Evolutionary conservation across 2,113 vertebrate species (phyloP), one percentile per base, ranked within the genome.

Genomic region (Euleptes europaea): DNA sequence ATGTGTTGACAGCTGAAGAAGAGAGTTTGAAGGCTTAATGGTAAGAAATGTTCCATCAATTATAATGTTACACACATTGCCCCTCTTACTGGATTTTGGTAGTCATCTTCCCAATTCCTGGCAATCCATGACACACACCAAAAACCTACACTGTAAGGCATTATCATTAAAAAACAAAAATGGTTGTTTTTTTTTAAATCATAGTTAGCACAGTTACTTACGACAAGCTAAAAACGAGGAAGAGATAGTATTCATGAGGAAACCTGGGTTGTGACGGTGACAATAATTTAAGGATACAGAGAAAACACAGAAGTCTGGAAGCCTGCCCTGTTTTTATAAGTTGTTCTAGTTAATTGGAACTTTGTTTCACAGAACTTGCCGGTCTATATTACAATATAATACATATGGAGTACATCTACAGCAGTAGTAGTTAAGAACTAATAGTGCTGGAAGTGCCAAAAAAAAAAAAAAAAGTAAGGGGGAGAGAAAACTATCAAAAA

Each of bases 1-100:
- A 94, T 96, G 97, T 97, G 97, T 95, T 98, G 98, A 98, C 97
- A 98, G 97, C 97, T 97, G 96, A 97, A 86, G 94, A 96, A 97
- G 97, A 97, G 97, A 97, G 97, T 97, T 94, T 97, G 95, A 96
- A 97, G 94, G 89, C 92, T 97, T 97, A 96, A 97, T 95, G 94
- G 96, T 92, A 94, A 96, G 95, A 97, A 96, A 97, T 95, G 95
- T 96, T 95, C 95, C 94, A 91, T 95, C 96, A 95, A 93, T 94
- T 92, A 91, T 94, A 91, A 94, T 91, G 94, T 93, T 95, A 94
- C 84, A 92, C 92, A 91, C 21, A 63, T 93, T 95, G 94, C 93
- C 95, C 94, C 92, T 86, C 92, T 96, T 94, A 91, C 89, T 82
- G 92, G 92, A 91, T 96, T 97, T 44, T 96, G 90, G 96, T 95